A percentile compares a stretch with the other conserved stretches of the same genome.
Evolutionary conservation across 2,113 vertebrate species (phyloP).

Genomic region (Scomber colias): DNA sequence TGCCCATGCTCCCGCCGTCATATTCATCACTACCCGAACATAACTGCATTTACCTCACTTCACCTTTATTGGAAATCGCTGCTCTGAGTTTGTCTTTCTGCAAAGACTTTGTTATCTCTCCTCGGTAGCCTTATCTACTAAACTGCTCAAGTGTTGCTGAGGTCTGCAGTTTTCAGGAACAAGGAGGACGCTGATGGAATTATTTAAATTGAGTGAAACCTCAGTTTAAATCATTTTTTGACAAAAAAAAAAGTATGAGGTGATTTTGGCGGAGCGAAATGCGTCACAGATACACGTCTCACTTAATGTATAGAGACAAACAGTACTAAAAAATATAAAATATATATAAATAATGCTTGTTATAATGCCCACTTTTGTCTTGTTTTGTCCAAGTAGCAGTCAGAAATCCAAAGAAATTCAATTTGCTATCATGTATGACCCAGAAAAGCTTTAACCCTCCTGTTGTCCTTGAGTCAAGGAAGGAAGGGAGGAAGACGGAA

Average conservation of each 20-base stretch:
- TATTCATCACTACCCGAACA: constrained; percentile 23
- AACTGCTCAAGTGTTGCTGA: constrained; percentile 62
- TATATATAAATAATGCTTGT: too few relatives aligned
- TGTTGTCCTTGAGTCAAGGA: too few relatives aligned
- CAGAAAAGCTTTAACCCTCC: too few relatives aligned
- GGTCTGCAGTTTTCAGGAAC: constrained; percentile 61
- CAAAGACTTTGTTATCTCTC: constrained; percentile 66
- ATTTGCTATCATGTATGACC: too few relatives aligned
- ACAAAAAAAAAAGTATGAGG: constrained; percentile 3
- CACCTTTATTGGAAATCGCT: constrained; percentile 51
- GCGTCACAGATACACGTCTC: background rate
- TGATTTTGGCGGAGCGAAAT: background rate
- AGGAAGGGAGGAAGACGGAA: too few relatives aligned
- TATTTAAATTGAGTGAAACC: constrained; percentile 61
- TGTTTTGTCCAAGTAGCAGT: too few relatives aligned
- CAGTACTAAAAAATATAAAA: too few relatives aligned
- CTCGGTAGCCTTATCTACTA: constrained; percentile 60
- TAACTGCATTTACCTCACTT: constrained; percentile 35
- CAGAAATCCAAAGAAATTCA: too few relatives aligned
- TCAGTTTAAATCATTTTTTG: constrained; percentile 43
- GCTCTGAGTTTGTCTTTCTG: constrained; percentile 44
- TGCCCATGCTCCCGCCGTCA: constrained; percentile 23
- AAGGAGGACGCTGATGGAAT: constrained; percentile 59
- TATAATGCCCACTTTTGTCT: too few relatives aligned
- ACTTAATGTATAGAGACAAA: too few relatives aligned